These are phyloP conservation scores for Alethe diademata DNA, from an alignment of 2,113 vertebrate species.

Conservation along the genomic window DNA sequence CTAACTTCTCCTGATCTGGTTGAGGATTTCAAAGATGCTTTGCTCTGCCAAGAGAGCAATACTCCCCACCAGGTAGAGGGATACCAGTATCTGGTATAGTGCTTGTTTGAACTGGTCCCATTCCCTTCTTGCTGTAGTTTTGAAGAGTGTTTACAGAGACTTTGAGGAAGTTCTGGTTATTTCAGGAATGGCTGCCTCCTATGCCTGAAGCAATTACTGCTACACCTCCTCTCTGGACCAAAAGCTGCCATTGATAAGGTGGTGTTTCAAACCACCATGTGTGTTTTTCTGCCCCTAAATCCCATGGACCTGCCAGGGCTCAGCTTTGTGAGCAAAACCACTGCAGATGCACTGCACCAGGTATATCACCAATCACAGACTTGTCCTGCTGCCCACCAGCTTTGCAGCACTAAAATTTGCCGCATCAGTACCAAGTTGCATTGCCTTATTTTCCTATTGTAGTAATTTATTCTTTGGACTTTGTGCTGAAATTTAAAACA, in stretches of 20 bases:
- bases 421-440: fast-evolving
- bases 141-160: not conserved
- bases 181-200: not conserved
- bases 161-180: not conserved
- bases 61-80: not conserved
- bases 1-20: not conserved
- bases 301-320: not conserved
- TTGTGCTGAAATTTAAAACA: not conserved
- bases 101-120: not conserved
- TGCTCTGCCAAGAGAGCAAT: not conserved
- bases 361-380: not conserved
- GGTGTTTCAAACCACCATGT: not conserved
- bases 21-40: not conserved
- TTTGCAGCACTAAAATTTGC: not conserved
- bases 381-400: not conserved
- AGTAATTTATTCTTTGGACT: not conserved
- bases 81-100: not conserved
- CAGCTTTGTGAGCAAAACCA: not conserved
- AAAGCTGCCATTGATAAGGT: not conserved
- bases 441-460: not conserved
- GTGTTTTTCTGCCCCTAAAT: not conserved
- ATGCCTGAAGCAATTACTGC: not conserved
- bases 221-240: not conserved
- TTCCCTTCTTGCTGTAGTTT: not conserved
- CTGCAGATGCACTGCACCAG: not conserved